Percentiles rank a stretch among this genome's conserved stretches.
Evolutionary conservation across 1,140 invertebrate species (phyloP).

Genomic region (Leucophenga varia): DNA sequence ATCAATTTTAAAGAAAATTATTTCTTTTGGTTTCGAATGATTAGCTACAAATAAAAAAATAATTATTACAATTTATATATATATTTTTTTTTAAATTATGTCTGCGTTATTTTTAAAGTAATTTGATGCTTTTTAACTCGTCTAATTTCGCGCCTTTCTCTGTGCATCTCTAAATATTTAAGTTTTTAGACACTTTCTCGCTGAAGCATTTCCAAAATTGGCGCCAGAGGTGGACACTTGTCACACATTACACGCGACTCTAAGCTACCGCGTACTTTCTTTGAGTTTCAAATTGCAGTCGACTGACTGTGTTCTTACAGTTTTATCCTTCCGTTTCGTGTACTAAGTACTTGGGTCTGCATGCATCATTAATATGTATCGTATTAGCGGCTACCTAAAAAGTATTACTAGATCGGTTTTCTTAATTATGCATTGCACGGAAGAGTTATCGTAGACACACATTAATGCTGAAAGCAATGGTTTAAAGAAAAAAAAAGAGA

Average conservation of each 20-base stretch:
- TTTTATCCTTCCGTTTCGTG: not conserved
- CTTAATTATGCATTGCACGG: not conserved
- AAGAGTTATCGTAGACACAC: too few species aligned
- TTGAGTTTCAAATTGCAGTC: constrained; percentile 33
- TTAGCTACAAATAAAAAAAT: too few species aligned
- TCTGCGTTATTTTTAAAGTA: too few species aligned
- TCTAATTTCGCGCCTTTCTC: constrained; percentile 48
- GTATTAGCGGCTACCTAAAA: not conserved
- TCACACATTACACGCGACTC: constrained; percentile 41
- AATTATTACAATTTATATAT: too few species aligned
- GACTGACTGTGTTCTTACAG: too few species aligned
- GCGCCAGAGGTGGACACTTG: constrained; percentile 49
- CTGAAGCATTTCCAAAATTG: constrained; percentile 31
- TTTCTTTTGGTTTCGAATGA: constrained; percentile 16
- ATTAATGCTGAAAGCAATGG: too few species aligned
- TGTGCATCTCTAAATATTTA: constrained; percentile 10
- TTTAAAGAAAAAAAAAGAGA: too few species aligned
- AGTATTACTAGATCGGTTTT: not conserved
- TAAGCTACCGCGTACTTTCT: constrained; percentile 40
- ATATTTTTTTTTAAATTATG: too few species aligned
- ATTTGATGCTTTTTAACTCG: constrained; percentile 18
- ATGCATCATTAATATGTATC: not conserved
- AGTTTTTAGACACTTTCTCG: constrained; percentile 16
- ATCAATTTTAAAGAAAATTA: not conserved
- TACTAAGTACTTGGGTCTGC: too few species aligned